Base-by-base conservation (phyloP, 2,797 vertebrate species). In the Phrynocephalus guinanensis region DNA sequence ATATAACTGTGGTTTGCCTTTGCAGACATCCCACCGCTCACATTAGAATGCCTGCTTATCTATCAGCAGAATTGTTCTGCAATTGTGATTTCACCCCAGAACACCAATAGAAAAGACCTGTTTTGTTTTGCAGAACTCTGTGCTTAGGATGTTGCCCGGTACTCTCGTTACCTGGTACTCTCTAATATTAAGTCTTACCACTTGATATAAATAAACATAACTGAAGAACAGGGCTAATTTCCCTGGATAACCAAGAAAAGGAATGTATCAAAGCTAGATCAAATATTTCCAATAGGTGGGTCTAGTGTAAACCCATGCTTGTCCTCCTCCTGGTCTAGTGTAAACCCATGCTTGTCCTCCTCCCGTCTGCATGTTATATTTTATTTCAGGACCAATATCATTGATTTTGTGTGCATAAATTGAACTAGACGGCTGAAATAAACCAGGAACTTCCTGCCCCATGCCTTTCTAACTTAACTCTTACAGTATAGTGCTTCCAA, bases 351-450 rank as follows among this genome's bases (percentile, higher is more conserved):
- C 50, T 15, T 92, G 60, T 88, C 76, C 13, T 56, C 52, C 52
- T 13, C 52, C 52, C 52, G 1, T 10, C 52, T 83, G 91, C 38
- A 93, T 89, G 86, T 56, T 56, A 56, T 79, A 87, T 56, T 63
- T 86, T 72, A 81, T 76, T 75, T 86, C 50, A 89, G 0, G 50
- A 93, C 92, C 87, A 91, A 76, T 68, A 22, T 28, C 63, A 88
- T 66, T 1, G 0, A 89, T 78, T 92, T 94, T 92, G 83, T 86
- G 82, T 91, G 60, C 60, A 63, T 84, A 91, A 75, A 89, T 60
- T 81, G 50, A 75, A 89, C 66, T 81, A 44, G 50, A 88, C 85
- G 88, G 89, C 79, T 89, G 91, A 77, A 88, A 15, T 15, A 48
- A 77, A 48, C 38, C 22, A 48, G 11, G 44, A 18, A 3, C 24